Base-by-base conservation (phyloP, 2,113 vertebrate genomes). In the Oostethus manadensis region DNA sequence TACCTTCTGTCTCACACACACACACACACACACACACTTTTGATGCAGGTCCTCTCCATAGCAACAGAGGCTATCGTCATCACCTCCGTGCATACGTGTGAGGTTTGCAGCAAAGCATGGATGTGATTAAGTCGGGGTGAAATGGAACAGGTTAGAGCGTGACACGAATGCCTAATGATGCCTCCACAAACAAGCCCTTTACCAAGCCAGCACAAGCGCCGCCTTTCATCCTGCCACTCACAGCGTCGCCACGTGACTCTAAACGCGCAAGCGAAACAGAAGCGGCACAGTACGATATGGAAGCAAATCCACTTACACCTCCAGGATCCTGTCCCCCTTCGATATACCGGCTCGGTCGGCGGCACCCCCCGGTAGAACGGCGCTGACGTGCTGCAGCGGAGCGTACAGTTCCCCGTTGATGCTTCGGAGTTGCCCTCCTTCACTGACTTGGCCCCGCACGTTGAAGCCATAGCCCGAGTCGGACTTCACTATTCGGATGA, bases 351-450 rank as follows among this genome's bases (percentile, higher is more conserved):
- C 95, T 77, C 92, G 87, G 83, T 97, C 94, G 49, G 95, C 95
- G 3, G 95, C 94, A 33, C 95, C 95, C 38, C 93, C 95, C 68
- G 94, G 93, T 78, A 97, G 86, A 62, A 98, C 95, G 53, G 94
- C 95, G 75, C 94, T 96, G 69, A 97, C 95, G 80, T 97, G 95
- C 91, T 97, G 95, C 83, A 98, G 92, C 56, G 95, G 95, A 53
- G 95, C 93, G 88, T 98, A 98, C 78, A 97, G 91, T 78, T 97
- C 93, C 43, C 95, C 95, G 92, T 96, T 92, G 83, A 98, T 98
- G 91, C 95, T 96, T 84, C 95, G 92, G 15, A 97, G 91, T 60
- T 97, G 94, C 16, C 95, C 95, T 58, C 95, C 95, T 86, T 98
- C 95, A 84, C 95, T 96, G 48, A 98, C 95, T 88, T 98, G 95